These are phyloP conservation scores for Champsocephalus esox DNA, from an alignment of 2,797 vertebrate genomes.

Conservation along the genomic window DNA sequence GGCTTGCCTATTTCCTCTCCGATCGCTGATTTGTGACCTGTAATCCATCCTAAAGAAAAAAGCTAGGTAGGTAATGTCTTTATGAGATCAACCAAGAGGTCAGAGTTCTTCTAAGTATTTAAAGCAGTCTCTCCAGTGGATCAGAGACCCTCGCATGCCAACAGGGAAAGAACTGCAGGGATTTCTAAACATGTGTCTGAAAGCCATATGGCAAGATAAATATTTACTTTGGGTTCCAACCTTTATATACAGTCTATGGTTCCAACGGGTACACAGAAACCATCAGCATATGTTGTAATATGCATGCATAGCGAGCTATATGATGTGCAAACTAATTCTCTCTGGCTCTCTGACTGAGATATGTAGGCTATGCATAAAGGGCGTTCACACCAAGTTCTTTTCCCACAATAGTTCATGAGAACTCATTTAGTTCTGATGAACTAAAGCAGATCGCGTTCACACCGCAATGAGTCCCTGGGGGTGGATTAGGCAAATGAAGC, in stretches of 20 bases:
- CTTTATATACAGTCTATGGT: too few species aligned
- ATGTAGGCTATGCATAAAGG: not conserved
- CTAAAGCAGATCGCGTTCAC: too few species aligned
- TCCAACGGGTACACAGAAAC: constrained; percentile 27
- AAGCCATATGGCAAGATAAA: constrained; percentile 46
- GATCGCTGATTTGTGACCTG: constrained; percentile 34
- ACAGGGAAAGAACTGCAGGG: constrained; percentile 1
- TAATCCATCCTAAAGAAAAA: constrained; percentile 63
- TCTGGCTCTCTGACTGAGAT: not conserved
- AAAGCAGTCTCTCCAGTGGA: not conserved
- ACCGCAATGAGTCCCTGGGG: too few species aligned
- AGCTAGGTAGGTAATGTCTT: constrained; percentile 60
- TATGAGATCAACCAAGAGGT: constrained; percentile 60
- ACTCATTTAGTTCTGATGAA: too few species aligned
- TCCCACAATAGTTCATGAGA: too few species aligned
- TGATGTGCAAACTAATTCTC: constrained; percentile 17
- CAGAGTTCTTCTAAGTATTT: constrained; percentile 24
- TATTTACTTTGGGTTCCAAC: constrained; percentile 43
- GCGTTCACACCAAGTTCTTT: too few species aligned
- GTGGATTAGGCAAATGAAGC: too few species aligned
- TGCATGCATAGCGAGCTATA: constrained; percentile 17
- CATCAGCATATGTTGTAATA: constrained; percentile 26
- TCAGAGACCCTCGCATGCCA: constrained; percentile 30
- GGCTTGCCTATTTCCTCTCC: not conserved
- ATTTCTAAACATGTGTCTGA: constrained; percentile 42